These are phyloP conservation scores for Thymelicus acteon DNA, from an alignment of 2,888 invertebrate species.

Conservation along the genomic window DNA sequence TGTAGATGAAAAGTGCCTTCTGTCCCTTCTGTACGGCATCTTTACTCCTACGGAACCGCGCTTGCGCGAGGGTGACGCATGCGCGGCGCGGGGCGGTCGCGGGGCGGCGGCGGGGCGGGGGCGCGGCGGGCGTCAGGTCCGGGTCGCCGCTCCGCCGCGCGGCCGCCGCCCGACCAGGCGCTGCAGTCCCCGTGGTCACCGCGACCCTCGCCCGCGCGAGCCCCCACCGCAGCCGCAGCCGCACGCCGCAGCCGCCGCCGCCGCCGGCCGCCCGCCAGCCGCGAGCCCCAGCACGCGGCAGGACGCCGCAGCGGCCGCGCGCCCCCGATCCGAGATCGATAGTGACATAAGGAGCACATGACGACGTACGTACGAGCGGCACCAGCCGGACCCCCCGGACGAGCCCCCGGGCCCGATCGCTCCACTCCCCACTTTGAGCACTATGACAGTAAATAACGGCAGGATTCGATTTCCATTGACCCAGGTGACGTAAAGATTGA, in stretches of 20 bases:
- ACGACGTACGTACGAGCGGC: constrained; percentile 23
- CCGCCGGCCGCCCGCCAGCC: constrained; percentile 23
- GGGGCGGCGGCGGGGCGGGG: constrained; percentile 27
- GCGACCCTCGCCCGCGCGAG: constrained; percentile 32
- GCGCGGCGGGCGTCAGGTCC: constrained; percentile 44
- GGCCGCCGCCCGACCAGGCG: constrained; percentile 18
- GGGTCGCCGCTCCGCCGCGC: constrained; percentile 34
- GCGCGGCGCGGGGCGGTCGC: constrained; percentile 30
- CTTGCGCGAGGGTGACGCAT: constrained; percentile 31
- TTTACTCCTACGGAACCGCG: no score
- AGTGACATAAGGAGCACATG: constrained; percentile 36
- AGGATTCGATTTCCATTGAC: constrained; percentile 8
- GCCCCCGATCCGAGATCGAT: constrained; percentile 23
- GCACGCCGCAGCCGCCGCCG: constrained; percentile 38
- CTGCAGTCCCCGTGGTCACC: constrained; percentile 30
- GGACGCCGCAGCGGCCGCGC: constrained; percentile 31
- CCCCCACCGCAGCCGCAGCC: neutral
- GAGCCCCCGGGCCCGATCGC: constrained; percentile 39
- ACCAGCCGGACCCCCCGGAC: constrained; percentile 9
- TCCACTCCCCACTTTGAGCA: constrained; percentile 20
- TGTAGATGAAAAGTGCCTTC: no score
- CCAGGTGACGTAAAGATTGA: constrained; percentile 18
- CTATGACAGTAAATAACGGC: constrained; percentile 25
- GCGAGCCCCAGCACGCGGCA: constrained; percentile 3
- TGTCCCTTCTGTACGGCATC: no score